A percentile compares a stretch with the other conserved stretches of the same genome.
Evolutionary conservation across 2,113 vertebrate species (phyloP).

Genomic region (Glaucomys volans): DNA sequence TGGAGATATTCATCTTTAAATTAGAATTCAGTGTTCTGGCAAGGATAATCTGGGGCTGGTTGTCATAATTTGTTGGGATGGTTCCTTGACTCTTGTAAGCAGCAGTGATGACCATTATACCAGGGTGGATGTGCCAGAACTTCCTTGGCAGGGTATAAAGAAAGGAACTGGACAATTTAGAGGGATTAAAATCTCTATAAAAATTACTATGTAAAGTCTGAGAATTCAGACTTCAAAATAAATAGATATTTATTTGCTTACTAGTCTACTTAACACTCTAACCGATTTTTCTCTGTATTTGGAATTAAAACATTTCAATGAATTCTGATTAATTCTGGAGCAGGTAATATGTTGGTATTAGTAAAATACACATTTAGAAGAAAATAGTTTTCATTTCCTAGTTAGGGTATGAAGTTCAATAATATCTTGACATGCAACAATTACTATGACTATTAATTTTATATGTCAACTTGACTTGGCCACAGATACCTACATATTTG

Average conservation of each 20-base stretch:
- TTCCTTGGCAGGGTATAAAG: background rate
- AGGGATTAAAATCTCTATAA: background rate
- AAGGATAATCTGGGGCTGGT: background rate
- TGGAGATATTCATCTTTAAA: background rate
- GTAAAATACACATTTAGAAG: too few relatives aligned
- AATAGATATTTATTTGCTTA: too few relatives aligned
- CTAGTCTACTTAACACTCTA: too few relatives aligned
- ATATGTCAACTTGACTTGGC: background rate
- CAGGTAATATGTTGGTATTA: too few relatives aligned
- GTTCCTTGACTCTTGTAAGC: background rate
- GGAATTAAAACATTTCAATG: too few relatives aligned
- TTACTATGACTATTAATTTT: background rate
- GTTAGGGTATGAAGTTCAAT: too few relatives aligned
- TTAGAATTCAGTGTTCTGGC: background rate
- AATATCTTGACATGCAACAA: slow-evolving; percentile 1
- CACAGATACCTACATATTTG: background rate
- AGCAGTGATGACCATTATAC: background rate
- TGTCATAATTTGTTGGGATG: background rate
- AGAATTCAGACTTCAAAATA: background rate
- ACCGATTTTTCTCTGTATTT: too few relatives aligned
- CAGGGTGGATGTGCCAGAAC: background rate
- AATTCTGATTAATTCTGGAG: too few relatives aligned
- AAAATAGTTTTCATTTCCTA: too few relatives aligned
- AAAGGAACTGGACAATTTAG: background rate
- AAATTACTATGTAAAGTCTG: background rate